Base-by-base conservation (phyloP, 2,888 invertebrate species). In the Cryptosula pallasiana region DNA sequence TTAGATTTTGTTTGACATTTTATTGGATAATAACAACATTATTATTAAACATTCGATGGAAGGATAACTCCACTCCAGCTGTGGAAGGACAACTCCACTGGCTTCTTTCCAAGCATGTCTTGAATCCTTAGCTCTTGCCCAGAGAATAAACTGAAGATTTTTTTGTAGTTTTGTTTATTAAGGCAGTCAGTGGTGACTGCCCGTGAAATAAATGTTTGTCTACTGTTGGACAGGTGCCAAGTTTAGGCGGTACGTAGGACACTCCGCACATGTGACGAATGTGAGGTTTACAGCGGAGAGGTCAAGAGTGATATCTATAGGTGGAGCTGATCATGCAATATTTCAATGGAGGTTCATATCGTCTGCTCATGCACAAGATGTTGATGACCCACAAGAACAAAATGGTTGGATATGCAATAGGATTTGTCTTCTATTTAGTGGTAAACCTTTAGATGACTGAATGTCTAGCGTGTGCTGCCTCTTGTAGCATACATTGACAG, bases 251-350 rank as follows among this genome's bases (percentile, higher is more conserved):
- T 86, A 85, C 75, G 80, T 82, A 1, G 86, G 86, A 35, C 86
- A 86, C 77, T 85, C 85, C 23, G 84, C 84, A 63, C 85, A 85
- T 77, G 86, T 86, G 73, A 86, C 85, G 57, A 85, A 86, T 76
- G 83, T 84, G 0, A 77, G 86, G 20, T 86, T 85, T 77, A 81
- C 84, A 16, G 75, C 78, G 69, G 86, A 86, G 77, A 81, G 80
- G 71, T 78, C 76, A 5, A 76, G 79, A 29, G 80, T 86, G 20
- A 80, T 86, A 58, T 80, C 84, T 1, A 83, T 83, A 32, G 86
- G 86, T 23, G 86, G 85, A 1, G 86, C 81, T 29, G 86, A 86
- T 75, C 85, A 85, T 75, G 83, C 85, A 35, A 78, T 86, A 1
- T 85, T 86, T 74, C 84, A 85, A 77, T 86, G 86, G 86, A 76